A percentile compares a stretch with the other conserved stretches of the same genome.
These are phyloP conservation scores for Hippocampus abdominalis DNA, from an alignment of 2,113 vertebrate genomes.

Conservation along the genomic window DNA sequence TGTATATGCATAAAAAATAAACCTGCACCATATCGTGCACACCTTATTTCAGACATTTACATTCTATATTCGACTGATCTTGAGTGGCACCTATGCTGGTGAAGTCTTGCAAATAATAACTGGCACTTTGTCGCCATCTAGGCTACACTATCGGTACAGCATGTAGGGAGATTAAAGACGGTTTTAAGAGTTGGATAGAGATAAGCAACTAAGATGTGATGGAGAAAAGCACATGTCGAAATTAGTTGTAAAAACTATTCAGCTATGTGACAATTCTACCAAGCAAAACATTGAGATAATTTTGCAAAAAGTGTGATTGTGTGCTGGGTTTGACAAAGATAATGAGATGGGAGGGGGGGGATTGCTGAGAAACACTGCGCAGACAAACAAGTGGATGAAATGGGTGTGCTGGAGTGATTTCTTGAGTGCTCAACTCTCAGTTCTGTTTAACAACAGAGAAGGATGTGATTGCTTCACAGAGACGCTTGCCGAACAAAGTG, in stretches of 20 bases:
- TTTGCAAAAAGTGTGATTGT: neutral
- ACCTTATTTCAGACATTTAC: constrained; percentile 15
- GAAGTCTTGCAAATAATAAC: constrained; percentile 32
- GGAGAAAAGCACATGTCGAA: neutral
- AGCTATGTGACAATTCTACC: neutral
- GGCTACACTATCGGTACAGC: constrained; percentile 51
- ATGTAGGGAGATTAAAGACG: constrained; percentile 16
- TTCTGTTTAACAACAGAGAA: constrained; percentile 39
- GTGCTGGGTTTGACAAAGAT: neutral
- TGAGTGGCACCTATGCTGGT: constrained; percentile 29
- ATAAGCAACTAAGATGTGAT: too few species aligned
- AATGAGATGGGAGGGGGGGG: constrained; percentile 8
- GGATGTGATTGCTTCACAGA: constrained; percentile 55
- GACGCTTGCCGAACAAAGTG: constrained; percentile 29
- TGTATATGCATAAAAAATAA: constrained; percentile 4
- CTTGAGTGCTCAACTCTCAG: constrained; percentile 34
- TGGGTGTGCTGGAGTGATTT: constrained; percentile 23
- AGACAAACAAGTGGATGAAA: constrained; percentile 12
- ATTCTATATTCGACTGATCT: constrained; percentile 14
- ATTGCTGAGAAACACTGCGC: neutral
- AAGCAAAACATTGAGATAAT: neutral
- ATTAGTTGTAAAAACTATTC: constrained; percentile 1
- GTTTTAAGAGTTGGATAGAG: constrained; percentile 14
- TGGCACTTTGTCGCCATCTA: constrained; percentile 73
- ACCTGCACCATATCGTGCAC: constrained; percentile 1